Evolutionary conservation across 2,797 vertebrate genomes (phyloP), one percentile per base, ranked within the genome.

Genomic region (Chelon auratus): DNA sequence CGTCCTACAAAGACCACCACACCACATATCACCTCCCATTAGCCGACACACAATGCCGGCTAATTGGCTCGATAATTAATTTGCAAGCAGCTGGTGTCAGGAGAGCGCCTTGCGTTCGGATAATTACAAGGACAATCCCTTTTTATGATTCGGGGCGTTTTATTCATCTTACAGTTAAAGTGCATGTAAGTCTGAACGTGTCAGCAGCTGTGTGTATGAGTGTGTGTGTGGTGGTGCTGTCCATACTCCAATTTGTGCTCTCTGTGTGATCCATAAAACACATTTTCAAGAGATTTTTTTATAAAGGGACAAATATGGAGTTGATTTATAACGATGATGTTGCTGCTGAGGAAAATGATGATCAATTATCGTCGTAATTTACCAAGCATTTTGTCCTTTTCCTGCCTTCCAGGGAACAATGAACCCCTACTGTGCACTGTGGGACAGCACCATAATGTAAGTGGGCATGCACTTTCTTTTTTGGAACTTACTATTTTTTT

Each of bases 371-470:
- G 22, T 77, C 14, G 33, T 62, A 47, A 72, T 72, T 75, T 22
- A 72, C 18, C 20, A 68, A 87, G 86, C 62, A 70, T 82, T 56
- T 67, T 84, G 74, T 81, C 75, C 33, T 75, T 92, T 92, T 92
- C 43, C 30, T 88, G 53, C 57, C 71, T 93, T 95, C 77, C 91
- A 99, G 97, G 97, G 97, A 73, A 98, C 97, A 48, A 87, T 97
- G 94, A 97, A 97, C 86, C 98, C 98, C 18, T 97, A 97, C 92
- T 99, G 98, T 87, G 97, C 97, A 52, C 93, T 98, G 71, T 99
- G 98, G 98, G 97, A 99, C 93, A 95, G 94, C 91, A 94, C 90
- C 84, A 93, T 95, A 91, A 96, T 94, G 98, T 99, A 97, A 99
- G 98, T 98, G 51, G 85, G 68, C 81, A 78, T 70, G 40, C 15